Conservation (phyloP, 2,888 invertebrate genomes). For the Morpho deidamia region DNA sequence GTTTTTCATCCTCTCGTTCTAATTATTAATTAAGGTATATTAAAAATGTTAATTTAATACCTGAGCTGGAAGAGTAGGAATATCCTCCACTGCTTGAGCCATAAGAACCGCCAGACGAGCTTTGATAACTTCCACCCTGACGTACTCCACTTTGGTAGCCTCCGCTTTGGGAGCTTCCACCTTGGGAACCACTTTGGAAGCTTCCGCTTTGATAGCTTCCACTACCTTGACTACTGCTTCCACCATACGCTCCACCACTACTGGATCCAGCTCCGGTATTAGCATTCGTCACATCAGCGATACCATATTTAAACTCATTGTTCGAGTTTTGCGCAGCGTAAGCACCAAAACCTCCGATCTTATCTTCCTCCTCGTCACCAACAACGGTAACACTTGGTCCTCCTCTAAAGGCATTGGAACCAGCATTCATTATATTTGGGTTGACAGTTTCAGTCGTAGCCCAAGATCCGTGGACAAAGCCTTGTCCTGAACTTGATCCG, state of each 20-base stretch:
- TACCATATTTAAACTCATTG: constrained; percentile 61
- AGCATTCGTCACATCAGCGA: constrained; percentile 53
- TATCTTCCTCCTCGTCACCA: constrained; percentile 60
- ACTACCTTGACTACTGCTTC: constrained; percentile 24
- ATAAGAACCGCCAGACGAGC: constrained; percentile 25
- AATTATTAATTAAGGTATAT: too few species aligned
- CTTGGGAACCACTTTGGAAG: constrained; percentile 17
- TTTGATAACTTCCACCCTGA: constrained; percentile 23
- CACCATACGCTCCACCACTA: constrained; percentile 13
- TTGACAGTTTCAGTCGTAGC: constrained; percentile 72
- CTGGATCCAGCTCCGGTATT: constrained; percentile 27
- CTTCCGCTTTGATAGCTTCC: constrained; percentile 28
- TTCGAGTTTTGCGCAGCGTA: constrained; percentile 58
- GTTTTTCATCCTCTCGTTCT: too few species aligned
- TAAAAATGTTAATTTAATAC: constrained; percentile 30
- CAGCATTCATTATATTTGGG: constrained; percentile 60
- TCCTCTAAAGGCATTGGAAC: constrained; percentile 50
- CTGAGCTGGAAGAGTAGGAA: constrained; percentile 58
- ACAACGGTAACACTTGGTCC: constrained; percentile 54
- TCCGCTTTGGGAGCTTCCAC: constrained; percentile 22
- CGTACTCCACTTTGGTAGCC: constrained; percentile 27
- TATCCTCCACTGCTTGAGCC: constrained; percentile 40
- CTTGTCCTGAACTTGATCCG: constrained; percentile 32
- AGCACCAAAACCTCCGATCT: constrained; percentile 55
- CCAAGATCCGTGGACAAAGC: constrained; percentile 60